A percentile compares a stretch with the other conserved stretches of the same genome.
Conservation (phyloP, 2,797 vertebrate genomes). For the Toxotes lorentzi region DNA sequence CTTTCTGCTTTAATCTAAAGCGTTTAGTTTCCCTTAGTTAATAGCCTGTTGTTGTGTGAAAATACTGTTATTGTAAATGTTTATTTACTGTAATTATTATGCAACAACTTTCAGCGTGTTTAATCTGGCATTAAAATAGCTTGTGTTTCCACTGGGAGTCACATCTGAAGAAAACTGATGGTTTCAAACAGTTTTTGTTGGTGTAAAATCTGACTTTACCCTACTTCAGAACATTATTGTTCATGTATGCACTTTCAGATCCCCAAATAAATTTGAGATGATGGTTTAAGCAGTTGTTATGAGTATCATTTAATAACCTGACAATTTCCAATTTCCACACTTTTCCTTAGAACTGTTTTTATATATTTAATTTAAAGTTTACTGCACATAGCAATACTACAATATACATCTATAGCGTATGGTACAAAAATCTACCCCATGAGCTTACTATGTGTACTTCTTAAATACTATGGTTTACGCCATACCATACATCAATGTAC, state of each 20-base stretch:
- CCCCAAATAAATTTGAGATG: slow-evolving; percentile 73
- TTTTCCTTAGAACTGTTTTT: neutral
- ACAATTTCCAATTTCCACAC: neutral
- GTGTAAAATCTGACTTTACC: slow-evolving; percentile 62
- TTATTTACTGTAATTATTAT: slow-evolving; percentile 72
- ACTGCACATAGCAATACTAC: neutral
- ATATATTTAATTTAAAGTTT: too few species aligned
- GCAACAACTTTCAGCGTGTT: slow-evolving; percentile 57
- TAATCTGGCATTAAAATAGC: slow-evolving; percentile 26
- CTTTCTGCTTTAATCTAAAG: slow-evolving; percentile 51
- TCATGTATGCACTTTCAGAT: slow-evolving; percentile 76
- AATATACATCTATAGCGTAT: too few species aligned
- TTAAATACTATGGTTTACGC: too few species aligned
- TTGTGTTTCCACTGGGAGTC: slow-evolving; percentile 54
- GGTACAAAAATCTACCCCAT: too few species aligned
- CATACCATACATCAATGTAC: too few species aligned
- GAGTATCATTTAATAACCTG: slow-evolving; percentile 29
- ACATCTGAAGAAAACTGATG: slow-evolving; percentile 45
- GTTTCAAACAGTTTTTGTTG: slow-evolving; percentile 49
- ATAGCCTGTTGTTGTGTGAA: slow-evolving; percentile 52
- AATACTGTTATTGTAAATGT: slow-evolving; percentile 64
- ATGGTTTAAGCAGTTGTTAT: slow-evolving; percentile 26
- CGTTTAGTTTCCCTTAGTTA: slow-evolving; percentile 55
- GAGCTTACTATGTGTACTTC: too few species aligned
- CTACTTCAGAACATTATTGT: slow-evolving; percentile 63